Base-by-base conservation (phyloP, 2,113 vertebrate species). In the Dinomys branickii region DNA sequence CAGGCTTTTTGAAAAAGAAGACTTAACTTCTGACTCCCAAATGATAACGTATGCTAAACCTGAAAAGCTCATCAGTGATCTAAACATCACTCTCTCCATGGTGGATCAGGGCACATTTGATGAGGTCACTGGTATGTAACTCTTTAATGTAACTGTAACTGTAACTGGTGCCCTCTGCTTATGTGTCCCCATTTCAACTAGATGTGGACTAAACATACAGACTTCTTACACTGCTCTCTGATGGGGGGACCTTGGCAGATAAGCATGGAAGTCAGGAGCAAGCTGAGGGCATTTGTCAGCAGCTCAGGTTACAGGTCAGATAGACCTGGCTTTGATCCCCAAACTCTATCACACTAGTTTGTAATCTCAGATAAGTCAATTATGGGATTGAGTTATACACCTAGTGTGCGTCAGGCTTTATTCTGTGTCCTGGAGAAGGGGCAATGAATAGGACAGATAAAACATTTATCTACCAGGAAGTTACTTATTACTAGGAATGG, bases 341-440 rank as follows among this genome's bases (percentile, higher is more conserved):
- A 86, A 24, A 28, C 7, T 52, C n/a, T 26, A 82, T 61, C 38
- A n/a, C 63, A 67, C 26, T 52, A 65, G 24, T 54, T 0, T 86
- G n/a, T 63, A 30, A 30, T 33, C 78, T 88, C 35, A 71, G 65
- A 35, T 56, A 35, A 95, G 50, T 93, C 87, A 87, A 20, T 78
- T 71, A 91, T 0, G 78, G 77, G 11, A 80, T 19, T 67, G 54
- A 90, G 47, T 19, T 50, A 6, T 59, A 50, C 28, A 22, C 52
- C 61, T 50, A 22, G 28, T 35, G 2, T 14, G 17, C 4, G 9
- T 47, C 50, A 4, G 67, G 47, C 24, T 28, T 75, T 30, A 56
- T 65, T 85, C 54, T 44, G 14, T 8, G 20, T 22, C n/a, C 13
- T 69, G 2, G 19, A 88, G 22, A 94, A 95, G 47, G 12, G 80